A percentile compares a stretch with the other conserved stretches of the same genome.
Evolutionary conservation across 2,888 invertebrate species (phyloP).

Genomic region (Parasteatoda lunata): DNA sequence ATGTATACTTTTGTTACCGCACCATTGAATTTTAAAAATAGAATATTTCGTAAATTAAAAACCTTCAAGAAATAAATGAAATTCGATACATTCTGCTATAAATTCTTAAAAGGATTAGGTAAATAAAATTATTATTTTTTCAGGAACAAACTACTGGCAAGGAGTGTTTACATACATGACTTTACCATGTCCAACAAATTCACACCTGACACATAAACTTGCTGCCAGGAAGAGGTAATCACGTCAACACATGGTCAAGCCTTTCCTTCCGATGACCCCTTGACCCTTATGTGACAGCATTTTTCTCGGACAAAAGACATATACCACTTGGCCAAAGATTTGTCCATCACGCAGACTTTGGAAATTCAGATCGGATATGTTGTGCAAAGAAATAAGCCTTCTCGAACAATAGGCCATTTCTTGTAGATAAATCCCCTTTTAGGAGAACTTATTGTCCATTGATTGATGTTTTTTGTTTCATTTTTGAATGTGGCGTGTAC

Average conservation of each 20-base stretch:
- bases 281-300: slow-evolving; percentile 38
- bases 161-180: too few relatives aligned
- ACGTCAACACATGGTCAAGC: not conserved
- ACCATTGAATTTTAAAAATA: too few relatives aligned
- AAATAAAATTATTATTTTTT: too few relatives aligned
- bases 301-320: slow-evolving; percentile 10
- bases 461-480: not conserved
- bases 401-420: slow-evolving; percentile 4
- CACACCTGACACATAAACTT: slow-evolving; percentile 20
- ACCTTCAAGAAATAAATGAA: too few relatives aligned
- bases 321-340: not conserved
- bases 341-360: not conserved
- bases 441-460: not conserved
- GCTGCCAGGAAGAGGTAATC: not conserved
- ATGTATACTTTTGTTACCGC: too few relatives aligned
- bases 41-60: too few relatives aligned
- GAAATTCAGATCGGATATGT: slow-evolving; percentile 50
- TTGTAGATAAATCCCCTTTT: not conserved
- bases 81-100: too few relatives aligned
- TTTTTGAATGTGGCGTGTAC: not conserved
- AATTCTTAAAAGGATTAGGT: too few relatives aligned
- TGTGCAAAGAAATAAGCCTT: slow-evolving; percentile 24
- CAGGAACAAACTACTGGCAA: too few relatives aligned
- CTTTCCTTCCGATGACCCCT: slow-evolving; percentile 20
- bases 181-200: not conserved